Conservation (phyloP, 2,113 vertebrate genomes). For the Ranitomeya variabilis region DNA sequence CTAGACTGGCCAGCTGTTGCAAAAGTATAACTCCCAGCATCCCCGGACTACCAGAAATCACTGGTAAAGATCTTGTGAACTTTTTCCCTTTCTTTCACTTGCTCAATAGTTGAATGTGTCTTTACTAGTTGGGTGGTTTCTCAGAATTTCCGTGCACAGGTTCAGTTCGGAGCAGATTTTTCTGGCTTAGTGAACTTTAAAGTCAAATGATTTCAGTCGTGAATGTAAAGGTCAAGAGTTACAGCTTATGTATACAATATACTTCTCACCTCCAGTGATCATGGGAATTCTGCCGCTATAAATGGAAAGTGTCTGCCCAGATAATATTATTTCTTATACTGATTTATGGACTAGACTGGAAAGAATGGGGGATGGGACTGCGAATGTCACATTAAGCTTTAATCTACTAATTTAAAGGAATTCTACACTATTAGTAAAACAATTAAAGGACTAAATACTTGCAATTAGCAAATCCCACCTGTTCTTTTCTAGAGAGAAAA, state of each 20-base stretch:
- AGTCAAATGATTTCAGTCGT: slow-evolving; percentile 21
- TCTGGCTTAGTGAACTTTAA: not conserved
- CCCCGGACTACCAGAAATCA: not conserved
- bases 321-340: not conserved
- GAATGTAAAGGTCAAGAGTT: not conserved
- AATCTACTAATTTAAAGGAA: too few relatives aligned
- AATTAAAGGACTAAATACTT: too few relatives aligned
- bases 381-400: not conserved
- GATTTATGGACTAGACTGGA: not conserved
- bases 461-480: too few relatives aligned
- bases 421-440: too few relatives aligned
- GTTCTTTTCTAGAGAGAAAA: too few relatives aligned
- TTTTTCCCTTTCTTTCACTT: not conserved
- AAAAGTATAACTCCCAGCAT: not conserved
- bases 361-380: not conserved
- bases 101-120: not conserved
- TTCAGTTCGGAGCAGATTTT: slow-evolving; percentile 1
- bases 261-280: not conserved
- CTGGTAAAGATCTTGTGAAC: not conserved
- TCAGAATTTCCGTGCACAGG: not conserved
- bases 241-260: not conserved
- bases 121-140: not conserved
- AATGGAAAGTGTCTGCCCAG: not conserved
- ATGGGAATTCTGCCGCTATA: not conserved
- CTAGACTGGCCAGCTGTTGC: too few relatives aligned